Evolutionary conservation across 2,113 vertebrate genomes (phyloP), one percentile per base, ranked within the genome.

Genomic region (Nerophis ophidion): DNA sequence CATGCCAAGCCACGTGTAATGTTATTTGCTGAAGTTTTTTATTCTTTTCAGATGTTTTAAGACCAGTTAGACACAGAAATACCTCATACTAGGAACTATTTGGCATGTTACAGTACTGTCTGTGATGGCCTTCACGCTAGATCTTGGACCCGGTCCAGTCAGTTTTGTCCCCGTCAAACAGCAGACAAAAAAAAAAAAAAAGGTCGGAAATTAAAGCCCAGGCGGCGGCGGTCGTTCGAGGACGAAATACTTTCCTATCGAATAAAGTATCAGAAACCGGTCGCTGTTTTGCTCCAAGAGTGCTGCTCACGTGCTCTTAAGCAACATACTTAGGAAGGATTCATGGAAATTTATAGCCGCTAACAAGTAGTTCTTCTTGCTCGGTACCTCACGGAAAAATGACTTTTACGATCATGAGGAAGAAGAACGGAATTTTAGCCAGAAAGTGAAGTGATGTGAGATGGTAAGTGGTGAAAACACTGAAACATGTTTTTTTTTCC

Each of bases 61-160:
- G 19, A 51, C 19, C 50, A 35, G 34, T 52, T 52, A 14, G 50
- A 52, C 50, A 35, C 19, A 52, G 50, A 52, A 52, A 15, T 34
- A 35, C 50, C 33, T 52, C 50, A 51, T 33, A 33, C 26, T 14
- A 15, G 13, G 26, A 14, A 34, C 15, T 17, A 52, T 52, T 52
- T 52, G 50, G 26, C 50, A 3, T 8, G 26, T 33, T 15, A 34
- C 13, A 14, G 33, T 34, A 12, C 12, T 51, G 49, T 33, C 49
- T 11, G 33, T 35, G 34, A 14, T 4, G 33, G 13, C 26, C 50
- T 34, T 52, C 50, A 35, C 8, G 50, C 33, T 52, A 11, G 50
- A 52, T 52, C 4, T 35, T 35, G 50, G 33, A 35, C 12, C 26
- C 4, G 1, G 33, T 52, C 3, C 50, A 51, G 50, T 33, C 12